These are phyloP conservation scores for Cerastis rubricosa DNA, from an alignment of 2,888 invertebrate species.

Conservation along the genomic window DNA sequence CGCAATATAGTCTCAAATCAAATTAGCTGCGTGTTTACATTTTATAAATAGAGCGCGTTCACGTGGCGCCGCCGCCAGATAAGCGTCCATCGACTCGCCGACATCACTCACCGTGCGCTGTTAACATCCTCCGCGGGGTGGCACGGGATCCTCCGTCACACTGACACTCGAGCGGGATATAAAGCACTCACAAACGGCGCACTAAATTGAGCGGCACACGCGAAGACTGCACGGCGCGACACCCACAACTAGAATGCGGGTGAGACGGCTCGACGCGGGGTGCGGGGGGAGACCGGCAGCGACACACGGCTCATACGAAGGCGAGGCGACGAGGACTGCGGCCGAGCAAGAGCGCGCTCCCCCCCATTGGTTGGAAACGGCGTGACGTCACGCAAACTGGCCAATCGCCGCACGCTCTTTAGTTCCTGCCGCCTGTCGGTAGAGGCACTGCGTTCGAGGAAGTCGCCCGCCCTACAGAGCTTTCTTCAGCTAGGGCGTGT, in stretches of 20 bases:
- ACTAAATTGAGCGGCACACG: constrained; percentile 89
- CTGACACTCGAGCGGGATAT: constrained; percentile 89
- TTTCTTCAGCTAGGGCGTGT: constrained; percentile 89
- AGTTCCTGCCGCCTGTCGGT: constrained; percentile 76
- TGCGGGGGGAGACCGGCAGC: constrained; percentile 83
- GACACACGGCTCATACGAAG: constrained; percentile 88
- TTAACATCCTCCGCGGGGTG: constrained; percentile 89
- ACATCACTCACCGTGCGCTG: constrained; percentile 90
- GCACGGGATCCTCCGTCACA: constrained; percentile 87
- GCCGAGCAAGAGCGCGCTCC: constrained; percentile 84
- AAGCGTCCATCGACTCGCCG: constrained; percentile 79
- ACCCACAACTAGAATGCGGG: constrained; percentile 91
- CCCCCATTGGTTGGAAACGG: constrained; percentile 84
- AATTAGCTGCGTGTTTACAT: constrained; percentile 90
- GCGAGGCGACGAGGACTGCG: constrained; percentile 89
- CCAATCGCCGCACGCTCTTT: constrained; percentile 79
- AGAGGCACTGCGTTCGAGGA: constrained; percentile 83
- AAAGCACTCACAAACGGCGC: constrained; percentile 90
- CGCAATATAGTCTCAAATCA: constrained; percentile 83
- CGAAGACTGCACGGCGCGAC: constrained; percentile 90
- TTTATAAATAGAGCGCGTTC: constrained; percentile 89
- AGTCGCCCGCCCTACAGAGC: constrained; percentile 89
- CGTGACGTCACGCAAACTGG: constrained; percentile 84
- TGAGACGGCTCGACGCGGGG: constrained; percentile 84
- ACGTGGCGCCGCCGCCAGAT: constrained; percentile 87